Percentiles rank a stretch among this genome's conserved stretches.
These are phyloP conservation scores for Aramus guarauna DNA, from an alignment of 2,113 vertebrate species.

Conservation along the genomic window DNA sequence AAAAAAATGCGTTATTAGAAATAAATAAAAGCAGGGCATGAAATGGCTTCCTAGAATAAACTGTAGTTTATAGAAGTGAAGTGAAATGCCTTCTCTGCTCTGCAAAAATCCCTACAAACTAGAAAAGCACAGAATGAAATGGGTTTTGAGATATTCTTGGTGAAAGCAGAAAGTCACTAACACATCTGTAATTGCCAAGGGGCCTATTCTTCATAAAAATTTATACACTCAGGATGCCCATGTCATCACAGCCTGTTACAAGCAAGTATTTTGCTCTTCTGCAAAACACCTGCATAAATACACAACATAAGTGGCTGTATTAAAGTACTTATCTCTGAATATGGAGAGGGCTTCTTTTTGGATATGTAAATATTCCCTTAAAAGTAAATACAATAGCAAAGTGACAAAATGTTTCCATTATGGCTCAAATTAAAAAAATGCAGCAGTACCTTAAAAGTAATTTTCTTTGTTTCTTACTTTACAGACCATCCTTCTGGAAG, in stretches of 20 bases:
- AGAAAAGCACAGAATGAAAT: constrained; percentile 16
- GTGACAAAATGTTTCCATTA: constrained; percentile 53
- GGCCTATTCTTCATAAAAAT: constrained; percentile 56
- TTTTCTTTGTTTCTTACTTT: constrained; percentile 37
- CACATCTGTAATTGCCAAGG: constrained; percentile 53
- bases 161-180: constrained; percentile 56
- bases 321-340: constrained; percentile 69
- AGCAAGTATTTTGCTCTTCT: constrained; percentile 52
- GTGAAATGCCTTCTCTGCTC: not conserved
- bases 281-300: constrained; percentile 67
- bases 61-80: not conserved
- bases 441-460: constrained; percentile 49
- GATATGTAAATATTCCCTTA: constrained; percentile 68
- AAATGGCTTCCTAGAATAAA: constrained; percentile 26
- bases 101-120: constrained; percentile 10
- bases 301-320: constrained; percentile 55
- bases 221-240: not conserved
- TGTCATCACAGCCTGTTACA: constrained; percentile 48
- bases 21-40: not conserved
- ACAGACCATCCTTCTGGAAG: constrained; percentile 27
- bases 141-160: not conserved
- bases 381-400: constrained; percentile 65
- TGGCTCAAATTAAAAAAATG: constrained; percentile 7
- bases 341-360: constrained; percentile 61
- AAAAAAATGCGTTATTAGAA: constrained; percentile 7